Percentiles rank a stretch among this genome's conserved stretches.
These are phyloP conservation scores for Acinonyx jubatus DNA, from an alignment of 2,113 vertebrate species.

Conservation along the genomic window DNA sequence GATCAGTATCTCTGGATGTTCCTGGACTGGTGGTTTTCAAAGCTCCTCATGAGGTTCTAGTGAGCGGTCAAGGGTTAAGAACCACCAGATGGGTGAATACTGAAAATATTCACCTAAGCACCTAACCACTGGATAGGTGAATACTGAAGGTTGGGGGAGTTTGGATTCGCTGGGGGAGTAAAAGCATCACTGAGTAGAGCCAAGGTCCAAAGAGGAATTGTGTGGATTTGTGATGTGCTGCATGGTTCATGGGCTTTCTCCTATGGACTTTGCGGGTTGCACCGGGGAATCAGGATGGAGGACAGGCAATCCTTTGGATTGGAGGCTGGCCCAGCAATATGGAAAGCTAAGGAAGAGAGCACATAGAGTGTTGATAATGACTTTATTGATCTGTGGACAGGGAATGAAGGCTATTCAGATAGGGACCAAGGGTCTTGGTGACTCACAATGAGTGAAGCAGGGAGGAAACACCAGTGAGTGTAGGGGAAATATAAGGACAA, in stretches of 20 bases:
- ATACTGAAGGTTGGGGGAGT: neutral
- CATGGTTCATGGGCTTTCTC: neutral
- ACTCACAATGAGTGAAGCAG: neutral
- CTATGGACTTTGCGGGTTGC: neutral
- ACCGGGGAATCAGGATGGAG: neutral
- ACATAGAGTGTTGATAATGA: neutral
- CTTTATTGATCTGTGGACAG: neutral
- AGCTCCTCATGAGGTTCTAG: neutral
- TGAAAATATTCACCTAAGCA: neutral
- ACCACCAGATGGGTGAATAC: neutral
- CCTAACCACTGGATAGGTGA: neutral
- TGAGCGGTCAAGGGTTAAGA: neutral
- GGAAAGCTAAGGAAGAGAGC: neutral
- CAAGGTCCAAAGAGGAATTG: neutral
- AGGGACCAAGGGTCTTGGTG: neutral
- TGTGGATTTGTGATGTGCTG: neutral
- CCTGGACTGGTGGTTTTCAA: neutral
- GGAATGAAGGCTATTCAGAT: neutral
- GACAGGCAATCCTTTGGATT: neutral
- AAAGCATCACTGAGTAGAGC: neutral
- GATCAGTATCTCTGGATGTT: neutral
- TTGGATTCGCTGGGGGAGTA: neutral
- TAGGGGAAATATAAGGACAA: neutral
- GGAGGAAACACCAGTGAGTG: neutral
- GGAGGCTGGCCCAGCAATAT: neutral